Percentiles rank a stretch among this genome's conserved stretches.
phyloP scores from a whole-genome alignment of 2,113 vertebrate species.

The Cavia aperea region DNA sequence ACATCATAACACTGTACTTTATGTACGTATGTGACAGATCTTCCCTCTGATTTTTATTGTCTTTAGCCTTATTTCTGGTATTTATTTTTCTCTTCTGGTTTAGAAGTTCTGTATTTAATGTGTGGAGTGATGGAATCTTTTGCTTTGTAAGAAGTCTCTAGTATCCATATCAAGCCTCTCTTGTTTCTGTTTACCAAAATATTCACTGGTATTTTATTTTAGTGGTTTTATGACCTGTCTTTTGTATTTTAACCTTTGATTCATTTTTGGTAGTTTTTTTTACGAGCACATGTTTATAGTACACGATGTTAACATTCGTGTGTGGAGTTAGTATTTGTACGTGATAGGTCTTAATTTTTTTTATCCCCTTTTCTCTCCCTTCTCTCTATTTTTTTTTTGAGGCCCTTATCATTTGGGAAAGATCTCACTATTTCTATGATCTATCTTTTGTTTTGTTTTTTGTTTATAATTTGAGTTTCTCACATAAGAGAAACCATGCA shows the following conservation, averaged over 20 bases:
- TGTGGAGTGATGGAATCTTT: not conserved
- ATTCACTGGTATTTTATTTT: conserved; percentile 12
- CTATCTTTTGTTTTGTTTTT: not conserved
- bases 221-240: not conserved
- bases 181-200: not conserved
- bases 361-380: too few relatives aligned
- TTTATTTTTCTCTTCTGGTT: not conserved
- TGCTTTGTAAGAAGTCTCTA: not conserved
- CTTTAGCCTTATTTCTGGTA: not conserved
- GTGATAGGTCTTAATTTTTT: not conserved
- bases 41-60: not conserved
- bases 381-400: not conserved
- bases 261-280: not conserved
- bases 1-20: not conserved
- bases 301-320: not conserved
- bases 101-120: not conserved
- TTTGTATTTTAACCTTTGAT: conserved; percentile 25
- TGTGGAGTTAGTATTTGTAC: not conserved
- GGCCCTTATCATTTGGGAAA: not conserved
- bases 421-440: not conserved
- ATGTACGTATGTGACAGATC: not conserved
- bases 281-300: not conserved
- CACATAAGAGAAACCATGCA: not conserved
- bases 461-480: not conserved
- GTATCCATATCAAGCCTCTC: not conserved